Base-by-base conservation (phyloP, 2,888 invertebrate genomes). In the Dichetophora obliterata region DNA sequence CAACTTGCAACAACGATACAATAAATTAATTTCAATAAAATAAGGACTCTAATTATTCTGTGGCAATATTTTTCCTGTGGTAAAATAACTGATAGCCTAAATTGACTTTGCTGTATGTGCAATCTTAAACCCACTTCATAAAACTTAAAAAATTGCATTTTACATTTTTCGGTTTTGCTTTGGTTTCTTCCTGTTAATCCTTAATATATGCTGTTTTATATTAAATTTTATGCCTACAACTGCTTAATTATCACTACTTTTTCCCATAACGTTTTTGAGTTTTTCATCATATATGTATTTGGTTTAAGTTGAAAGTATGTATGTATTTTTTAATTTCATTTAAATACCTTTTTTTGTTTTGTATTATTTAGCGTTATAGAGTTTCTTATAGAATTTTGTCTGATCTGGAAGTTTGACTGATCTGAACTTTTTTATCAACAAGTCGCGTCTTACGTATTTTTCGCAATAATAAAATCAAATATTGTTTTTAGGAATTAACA, bases 201-300 rank as follows among this genome's bases (percentile, higher is more conserved):
- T 52, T 69, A 27, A 69, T 27, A 11, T 76, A 77, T 57, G 43
- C 66, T 69, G 24, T 63, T 5, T 24, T 65, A 54, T 75, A 68
- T 68, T 79, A 75, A 75, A 70, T 69, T 75, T 75, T 76, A 75
- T 73, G 76, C 76, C 75, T 77, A 77, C 75, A 78, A 80, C 80
- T 80, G 80, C 80, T 80, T 77, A 80, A 78, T 81, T 80, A 80
- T 80, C 72, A 80, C 79, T 81, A 80, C 79, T 76, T 75, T 76
- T 75, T 78, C 77, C 77, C 75, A 81, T 79, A 75, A 75, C 61
- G 50, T 76, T 75, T 79, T 77, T 14, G 73, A 72, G 5, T 57
- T 70, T 68, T 68, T 27, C 31, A 31, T 34, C 11, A 70, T 19
- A 34, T n/a, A n/a, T n/a, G n/a, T 31, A 43, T 24, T 59, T 72